Conservation (phyloP, 1,140 invertebrate species). For the Zaprionus ornatus region DNA sequence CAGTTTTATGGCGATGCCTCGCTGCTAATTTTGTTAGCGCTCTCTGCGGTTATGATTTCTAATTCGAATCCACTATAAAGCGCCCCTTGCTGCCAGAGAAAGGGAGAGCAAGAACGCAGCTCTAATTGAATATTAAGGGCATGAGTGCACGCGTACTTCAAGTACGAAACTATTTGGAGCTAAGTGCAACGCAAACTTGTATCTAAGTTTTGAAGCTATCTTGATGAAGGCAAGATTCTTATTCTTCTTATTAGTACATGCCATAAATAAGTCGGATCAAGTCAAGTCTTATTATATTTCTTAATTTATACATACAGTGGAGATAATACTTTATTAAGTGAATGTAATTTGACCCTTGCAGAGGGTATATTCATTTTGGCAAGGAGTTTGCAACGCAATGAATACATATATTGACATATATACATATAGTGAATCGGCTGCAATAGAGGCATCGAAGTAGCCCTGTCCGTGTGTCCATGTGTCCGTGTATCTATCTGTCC, state of each 20-base stretch:
- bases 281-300: no score
- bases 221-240: background rate
- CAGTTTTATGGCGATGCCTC: constrained; percentile 44
- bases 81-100: background rate
- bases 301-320: no score
- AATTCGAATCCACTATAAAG: constrained; percentile 41
- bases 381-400: no score
- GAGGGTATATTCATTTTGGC: no score
- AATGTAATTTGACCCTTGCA: no score
- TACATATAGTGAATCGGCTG: no score
- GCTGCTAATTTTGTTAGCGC: constrained; percentile 48
- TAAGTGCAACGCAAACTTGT: background rate
- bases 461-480: no score
- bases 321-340: no score
- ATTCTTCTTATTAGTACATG: background rate
- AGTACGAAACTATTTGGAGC: background rate
- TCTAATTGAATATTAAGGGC: background rate
- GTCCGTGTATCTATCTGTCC: no score
- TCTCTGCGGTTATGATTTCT: constrained; percentile 45
- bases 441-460: no score
- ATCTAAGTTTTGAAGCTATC: background rate
- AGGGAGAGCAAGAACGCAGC: background rate
- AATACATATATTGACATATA: no score
- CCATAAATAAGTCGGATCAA: background rate
- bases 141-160: background rate